Evolutionary conservation across 1,140 invertebrate genomes (phyloP).

Genomic region (Drosophila watanabei): DNA sequence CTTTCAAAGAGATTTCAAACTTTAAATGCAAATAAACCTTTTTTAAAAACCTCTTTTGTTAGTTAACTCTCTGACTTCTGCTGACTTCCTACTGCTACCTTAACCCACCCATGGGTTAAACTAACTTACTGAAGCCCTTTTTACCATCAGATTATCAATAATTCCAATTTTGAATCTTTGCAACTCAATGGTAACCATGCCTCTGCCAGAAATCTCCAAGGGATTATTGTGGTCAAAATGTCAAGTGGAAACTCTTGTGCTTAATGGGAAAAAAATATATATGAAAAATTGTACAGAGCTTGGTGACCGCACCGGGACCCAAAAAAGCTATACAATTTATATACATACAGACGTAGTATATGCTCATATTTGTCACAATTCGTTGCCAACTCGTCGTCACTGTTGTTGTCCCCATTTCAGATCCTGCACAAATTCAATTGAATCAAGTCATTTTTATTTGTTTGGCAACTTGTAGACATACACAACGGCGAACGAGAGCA

Average conservation of each 20-base stretch:
- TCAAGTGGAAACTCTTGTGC: conserved; percentile 44
- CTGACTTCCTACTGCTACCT: background rate
- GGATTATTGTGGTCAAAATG: conserved; percentile 58
- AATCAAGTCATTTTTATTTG: conserved; percentile 82
- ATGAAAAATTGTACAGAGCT: conserved; percentile 18
- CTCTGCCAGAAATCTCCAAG: conserved; percentile 32
- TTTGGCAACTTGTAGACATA: conserved; percentile 71
- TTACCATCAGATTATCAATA: conserved; percentile 66
- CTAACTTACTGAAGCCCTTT: conserved; percentile 5
- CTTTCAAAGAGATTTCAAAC: background rate
- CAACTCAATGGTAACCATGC: conserved; percentile 31
- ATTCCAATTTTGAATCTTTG: conserved; percentile 69
- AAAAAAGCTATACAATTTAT: background rate
- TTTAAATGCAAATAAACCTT: background rate
- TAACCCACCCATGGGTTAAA: background rate
- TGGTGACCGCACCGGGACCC: conserved; percentile 6
- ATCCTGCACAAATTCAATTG: conserved; percentile 69
- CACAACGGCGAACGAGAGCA: conserved; percentile 34
- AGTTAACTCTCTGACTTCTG: too few species aligned
- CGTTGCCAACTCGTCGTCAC: conserved; percentile 15
- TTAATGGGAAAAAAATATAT: conserved; percentile 47
- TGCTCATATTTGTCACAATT: conserved; percentile 29
- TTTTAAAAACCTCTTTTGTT: background rate
- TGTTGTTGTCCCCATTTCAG: conserved; percentile 38
- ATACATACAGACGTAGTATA: conserved; percentile 9